A percentile compares a stretch with the other conserved stretches of the same genome.
phyloP scores from a whole-genome alignment of 2,888 invertebrate genomes.

The Aphrophora alni region DNA sequence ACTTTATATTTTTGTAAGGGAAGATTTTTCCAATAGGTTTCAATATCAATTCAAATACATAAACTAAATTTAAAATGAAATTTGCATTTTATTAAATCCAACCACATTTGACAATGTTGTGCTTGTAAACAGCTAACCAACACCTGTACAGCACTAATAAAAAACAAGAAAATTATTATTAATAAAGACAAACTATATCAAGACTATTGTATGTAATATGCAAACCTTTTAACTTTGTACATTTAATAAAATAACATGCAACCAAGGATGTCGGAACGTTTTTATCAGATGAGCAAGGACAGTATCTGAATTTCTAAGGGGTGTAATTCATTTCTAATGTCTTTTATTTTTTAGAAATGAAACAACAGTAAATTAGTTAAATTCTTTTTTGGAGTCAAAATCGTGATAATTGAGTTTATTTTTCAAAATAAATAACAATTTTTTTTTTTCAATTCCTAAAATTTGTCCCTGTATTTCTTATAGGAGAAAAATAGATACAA shows the following conservation, averaged over 20 bases:
- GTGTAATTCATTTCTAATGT: too few species aligned
- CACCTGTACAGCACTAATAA: neutral
- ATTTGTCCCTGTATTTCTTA: too few species aligned
- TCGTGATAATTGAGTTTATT: too few species aligned
- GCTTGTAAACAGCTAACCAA: neutral
- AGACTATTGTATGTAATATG: neutral
- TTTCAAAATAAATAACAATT: too few species aligned
- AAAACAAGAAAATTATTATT: neutral
- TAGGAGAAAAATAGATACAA: too few species aligned
- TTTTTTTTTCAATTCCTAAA: too few species aligned
- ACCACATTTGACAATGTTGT: neutral
- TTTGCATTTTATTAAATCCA: neutral
- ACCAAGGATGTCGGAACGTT: neutral
- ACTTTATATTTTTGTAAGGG: neutral
- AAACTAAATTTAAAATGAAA: neutral
- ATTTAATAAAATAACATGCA: neutral
- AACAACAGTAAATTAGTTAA: too few species aligned
- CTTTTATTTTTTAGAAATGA: too few species aligned
- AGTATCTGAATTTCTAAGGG: too few species aligned
- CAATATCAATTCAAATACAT: neutral
- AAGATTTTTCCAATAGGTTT: neutral
- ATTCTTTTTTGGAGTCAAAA: too few species aligned
- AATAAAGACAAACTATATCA: neutral
- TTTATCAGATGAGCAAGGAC: too few species aligned
- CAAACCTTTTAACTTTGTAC: neutral